Conservation (phyloP, 2,797 vertebrate species). For the Micrastur ruficollis region DNA sequence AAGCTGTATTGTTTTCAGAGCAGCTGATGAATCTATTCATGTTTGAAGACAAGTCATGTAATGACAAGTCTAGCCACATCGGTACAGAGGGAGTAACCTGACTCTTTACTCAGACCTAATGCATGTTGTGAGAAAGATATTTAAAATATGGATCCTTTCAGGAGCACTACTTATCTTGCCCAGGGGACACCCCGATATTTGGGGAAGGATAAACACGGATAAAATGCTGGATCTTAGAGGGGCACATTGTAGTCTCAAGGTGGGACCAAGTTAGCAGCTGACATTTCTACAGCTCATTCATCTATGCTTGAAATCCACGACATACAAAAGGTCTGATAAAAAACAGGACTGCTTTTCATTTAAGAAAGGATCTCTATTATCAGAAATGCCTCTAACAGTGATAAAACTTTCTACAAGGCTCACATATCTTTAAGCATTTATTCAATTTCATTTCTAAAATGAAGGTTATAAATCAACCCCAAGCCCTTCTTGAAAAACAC, state of each 20-base stretch:
- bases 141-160: neutral
- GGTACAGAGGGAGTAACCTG: neutral
- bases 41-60: neutral
- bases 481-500: neutral
- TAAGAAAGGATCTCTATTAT: neutral
- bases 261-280: neutral
- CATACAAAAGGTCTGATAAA: neutral
- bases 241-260: neutral
- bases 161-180: neutral
- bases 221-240: neutral
- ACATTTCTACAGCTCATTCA: neutral
- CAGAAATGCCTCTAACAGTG: slow-evolving; percentile 1
- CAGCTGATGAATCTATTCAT: neutral
- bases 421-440: slow-evolving; percentile 26
- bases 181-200: neutral
- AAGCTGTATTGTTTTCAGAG: neutral
- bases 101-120: neutral
- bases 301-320: neutral
- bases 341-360: slow-evolving; percentile 4
- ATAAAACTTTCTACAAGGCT: slow-evolving; percentile 6
- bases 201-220: neutral
- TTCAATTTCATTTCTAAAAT: slow-evolving; percentile 44
- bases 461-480: slow-evolving; percentile 34
- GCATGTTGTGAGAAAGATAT: neutral
- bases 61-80: neutral